These are phyloP conservation scores for Grapholita molesta DNA, from an alignment of 1,140 invertebrate genomes.

Conservation along the genomic window DNA sequence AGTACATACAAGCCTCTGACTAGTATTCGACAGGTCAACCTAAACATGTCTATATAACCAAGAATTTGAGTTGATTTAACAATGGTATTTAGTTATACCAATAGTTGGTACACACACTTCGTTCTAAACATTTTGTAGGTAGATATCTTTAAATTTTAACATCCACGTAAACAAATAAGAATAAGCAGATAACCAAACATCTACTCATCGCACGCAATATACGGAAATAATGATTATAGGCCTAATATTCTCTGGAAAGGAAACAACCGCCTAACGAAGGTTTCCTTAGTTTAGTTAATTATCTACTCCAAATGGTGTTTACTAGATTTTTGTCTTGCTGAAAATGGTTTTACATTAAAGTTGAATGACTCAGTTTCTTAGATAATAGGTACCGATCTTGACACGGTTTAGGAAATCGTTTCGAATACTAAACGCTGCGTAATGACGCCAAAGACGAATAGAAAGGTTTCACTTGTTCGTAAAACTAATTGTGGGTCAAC, in stretches of 20 bases:
- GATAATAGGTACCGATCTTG: constrained; percentile 69
- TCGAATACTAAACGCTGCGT: constrained; percentile 61
- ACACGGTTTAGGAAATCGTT: constrained; percentile 63
- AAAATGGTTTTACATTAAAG: constrained; percentile 38
- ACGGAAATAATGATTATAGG: constrained; percentile 29
- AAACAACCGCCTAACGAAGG: constrained; percentile 26
- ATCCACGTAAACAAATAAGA: constrained; percentile 15
- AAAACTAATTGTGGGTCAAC: constrained; percentile 26
- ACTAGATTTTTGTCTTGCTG: constrained; percentile 43
- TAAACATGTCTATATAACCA: background rate
- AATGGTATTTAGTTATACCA: background rate
- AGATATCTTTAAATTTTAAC: background rate
- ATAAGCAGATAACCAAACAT: constrained; percentile 22
- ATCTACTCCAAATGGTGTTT: constrained; percentile 30
- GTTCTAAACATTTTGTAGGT: too few species aligned
- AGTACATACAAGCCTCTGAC: too few species aligned
- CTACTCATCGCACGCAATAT: constrained; percentile 18
- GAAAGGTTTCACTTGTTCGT: constrained; percentile 35
- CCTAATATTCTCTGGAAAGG: constrained; percentile 33
- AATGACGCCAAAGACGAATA: constrained; percentile 54
- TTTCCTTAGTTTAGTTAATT: constrained; percentile 34
- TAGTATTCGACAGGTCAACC: too few species aligned
- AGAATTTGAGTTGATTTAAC: background rate
- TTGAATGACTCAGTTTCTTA: constrained; percentile 47
- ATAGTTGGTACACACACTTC: too few species aligned